These are phyloP conservation scores for Guaruba guarouba DNA, from an alignment of 2,113 vertebrate genomes.

Conservation along the genomic window DNA sequence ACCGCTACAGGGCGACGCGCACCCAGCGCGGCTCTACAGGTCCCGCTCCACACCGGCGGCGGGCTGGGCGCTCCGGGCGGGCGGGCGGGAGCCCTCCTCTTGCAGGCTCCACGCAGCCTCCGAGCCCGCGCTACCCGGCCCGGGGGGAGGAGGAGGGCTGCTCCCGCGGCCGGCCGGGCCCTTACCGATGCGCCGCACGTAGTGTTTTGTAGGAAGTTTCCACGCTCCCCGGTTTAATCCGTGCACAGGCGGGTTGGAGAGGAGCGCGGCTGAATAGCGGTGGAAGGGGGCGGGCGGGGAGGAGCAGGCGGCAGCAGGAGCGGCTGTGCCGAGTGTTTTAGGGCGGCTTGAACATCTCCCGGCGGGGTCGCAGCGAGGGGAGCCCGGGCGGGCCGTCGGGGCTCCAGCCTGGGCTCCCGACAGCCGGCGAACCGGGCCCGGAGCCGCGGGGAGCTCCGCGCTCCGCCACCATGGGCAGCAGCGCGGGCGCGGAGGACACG, in stretches of 20 bases:
- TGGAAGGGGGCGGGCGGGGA: slow-evolving; percentile 16
- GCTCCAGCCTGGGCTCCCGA: background rate
- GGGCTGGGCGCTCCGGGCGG: background rate
- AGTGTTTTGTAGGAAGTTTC: slow-evolving; percentile 65
- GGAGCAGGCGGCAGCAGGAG: background rate
- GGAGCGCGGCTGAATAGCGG: background rate
- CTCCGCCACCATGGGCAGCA: slow-evolving; percentile 53
- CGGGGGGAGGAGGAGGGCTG: background rate
- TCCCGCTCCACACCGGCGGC: background rate
- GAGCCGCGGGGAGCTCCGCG: background rate
- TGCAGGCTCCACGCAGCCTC: background rate
- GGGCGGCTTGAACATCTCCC: slow-evolving; percentile 40
- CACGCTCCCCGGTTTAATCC: slow-evolving; percentile 25
- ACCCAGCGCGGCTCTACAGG: background rate
- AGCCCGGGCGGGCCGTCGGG: background rate
- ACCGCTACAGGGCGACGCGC: background rate
- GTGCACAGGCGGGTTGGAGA: background rate
- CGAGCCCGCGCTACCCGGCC: background rate
- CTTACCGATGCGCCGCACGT: slow-evolving; percentile 62
- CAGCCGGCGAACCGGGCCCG: background rate
- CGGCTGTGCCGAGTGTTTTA: slow-evolving; percentile 36
- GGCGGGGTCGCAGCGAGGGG: slow-evolving; percentile 8
- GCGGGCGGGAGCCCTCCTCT: background rate
- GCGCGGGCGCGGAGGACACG: background rate
- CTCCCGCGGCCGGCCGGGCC: background rate